Evolutionary conservation across 1,140 invertebrate genomes (phyloP), one percentile per base, ranked within the genome.

Genomic region (Mactra quadrangularis): DNA sequence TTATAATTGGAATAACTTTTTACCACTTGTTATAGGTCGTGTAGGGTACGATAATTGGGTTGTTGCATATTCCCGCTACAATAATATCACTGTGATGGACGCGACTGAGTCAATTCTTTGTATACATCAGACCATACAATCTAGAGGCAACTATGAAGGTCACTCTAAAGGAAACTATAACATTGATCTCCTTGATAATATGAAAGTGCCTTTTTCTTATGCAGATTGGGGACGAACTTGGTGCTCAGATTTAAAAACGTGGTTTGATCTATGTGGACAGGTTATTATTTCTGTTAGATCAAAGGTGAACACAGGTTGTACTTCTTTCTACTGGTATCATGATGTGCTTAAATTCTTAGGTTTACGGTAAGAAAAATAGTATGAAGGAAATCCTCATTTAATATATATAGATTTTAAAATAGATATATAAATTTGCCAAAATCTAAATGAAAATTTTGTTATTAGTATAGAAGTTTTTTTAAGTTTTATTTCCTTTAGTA

Each of bases 1-100:
- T 38, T 90, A 85, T 84, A 87, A 87, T 7, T 90, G 88, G 89
- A 45, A 87, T 9, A 53, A 15, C n/a, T 71, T 89, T 31, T 85
- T 87, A 31, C 86, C 85, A 9, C 78, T 90, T 17, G 89, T 87
- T 29, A 84, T 90, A 31, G 89, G 89, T n/a, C 75, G 88, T 19
- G 52, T 68, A 1, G 87, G 77, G 3, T 90, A 90, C 70, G 89
- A 90, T 72, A 90, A 90, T 59, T 90, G 85, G 79, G 53, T 90
- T 15, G 85, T 89, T 0, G 60, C 86, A 13, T 83, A 85, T 52
- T 83, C 87, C 1, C 66, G 85, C 6, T 64, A 74, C 27, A 60
- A 38, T 27, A 82, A 86, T 11, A 53, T 77, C n/a, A 83, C 76
- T 19, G 84, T 88, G 0, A 84, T 90, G 15, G 89, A 90, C 78